Evolutionary conservation across 2,113 vertebrate genomes (phyloP).

Genomic region (Corynorhinus townsendii): DNA sequence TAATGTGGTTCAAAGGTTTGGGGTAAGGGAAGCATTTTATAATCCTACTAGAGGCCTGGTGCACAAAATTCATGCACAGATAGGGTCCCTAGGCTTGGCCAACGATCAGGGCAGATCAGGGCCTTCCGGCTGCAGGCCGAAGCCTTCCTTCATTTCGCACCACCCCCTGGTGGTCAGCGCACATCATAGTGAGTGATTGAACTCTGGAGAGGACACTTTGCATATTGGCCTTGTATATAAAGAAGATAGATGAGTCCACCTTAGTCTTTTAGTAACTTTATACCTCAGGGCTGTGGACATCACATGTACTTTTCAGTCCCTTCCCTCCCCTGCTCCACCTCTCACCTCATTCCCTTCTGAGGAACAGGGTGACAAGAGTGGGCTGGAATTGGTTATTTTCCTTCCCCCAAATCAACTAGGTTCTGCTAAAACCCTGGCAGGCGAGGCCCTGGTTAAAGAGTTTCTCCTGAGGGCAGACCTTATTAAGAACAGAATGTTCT

Average conservation of each 20-base stretch:
- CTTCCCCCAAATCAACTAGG: background rate
- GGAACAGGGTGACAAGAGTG: background rate
- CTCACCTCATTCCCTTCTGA: background rate
- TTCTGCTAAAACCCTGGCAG: background rate
- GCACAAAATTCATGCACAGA: too few species aligned
- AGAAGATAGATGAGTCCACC: background rate
- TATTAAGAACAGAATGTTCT: background rate
- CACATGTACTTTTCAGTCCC: background rate
- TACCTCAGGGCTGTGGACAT: background rate
- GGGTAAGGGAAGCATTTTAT: background rate
- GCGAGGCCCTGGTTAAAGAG: background rate
- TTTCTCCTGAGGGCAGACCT: background rate
- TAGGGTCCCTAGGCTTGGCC: too few species aligned
- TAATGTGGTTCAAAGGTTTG: background rate
- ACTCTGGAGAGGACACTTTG: too few species aligned
- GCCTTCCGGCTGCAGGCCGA: too few species aligned
- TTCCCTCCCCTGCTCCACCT: too few species aligned
- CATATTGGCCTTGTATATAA: too few species aligned
- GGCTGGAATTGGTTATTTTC: background rate
- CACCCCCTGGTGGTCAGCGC: too few species aligned
- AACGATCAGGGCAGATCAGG: too few species aligned
- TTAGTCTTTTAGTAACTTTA: background rate
- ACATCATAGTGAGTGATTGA: too few species aligned
- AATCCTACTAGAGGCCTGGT: background rate
- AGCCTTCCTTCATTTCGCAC: too few species aligned